Evolutionary conservation across 2,797 vertebrate species (phyloP).

Genomic region (Ambastaia sidthimunki): DNA sequence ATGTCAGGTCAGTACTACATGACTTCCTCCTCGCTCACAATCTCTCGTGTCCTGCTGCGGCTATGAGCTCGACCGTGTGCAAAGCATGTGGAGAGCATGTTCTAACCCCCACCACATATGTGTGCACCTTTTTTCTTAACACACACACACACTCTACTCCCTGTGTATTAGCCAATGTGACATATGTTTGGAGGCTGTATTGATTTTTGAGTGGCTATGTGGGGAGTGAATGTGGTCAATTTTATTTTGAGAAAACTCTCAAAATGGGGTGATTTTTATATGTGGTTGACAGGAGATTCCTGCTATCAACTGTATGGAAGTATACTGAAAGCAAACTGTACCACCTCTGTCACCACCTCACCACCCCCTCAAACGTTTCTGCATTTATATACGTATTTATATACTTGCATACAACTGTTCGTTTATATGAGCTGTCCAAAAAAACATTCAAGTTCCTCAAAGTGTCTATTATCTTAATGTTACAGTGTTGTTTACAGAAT

Average conservation of each 20-base stretch:
- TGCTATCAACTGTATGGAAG: neutral
- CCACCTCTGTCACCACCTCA: no score
- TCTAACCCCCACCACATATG: conserved; percentile 39
- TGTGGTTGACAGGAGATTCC: neutral
- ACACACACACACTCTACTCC: conserved; percentile 20
- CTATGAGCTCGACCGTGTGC: conserved; percentile 47
- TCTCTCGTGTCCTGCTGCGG: conserved; percentile 56
- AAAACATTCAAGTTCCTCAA: no score
- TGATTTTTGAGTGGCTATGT: conserved; percentile 21
- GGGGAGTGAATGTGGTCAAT: neutral
- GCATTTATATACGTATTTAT: no score
- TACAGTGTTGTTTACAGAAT: neutral
- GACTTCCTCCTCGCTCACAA: conserved; percentile 53
- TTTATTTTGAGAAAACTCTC: conserved; percentile 12
- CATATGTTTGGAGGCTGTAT: conserved; percentile 38
- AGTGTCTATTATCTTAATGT: neutral
- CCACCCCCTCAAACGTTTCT: no score
- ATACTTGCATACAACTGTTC: neutral
- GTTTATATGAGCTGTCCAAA: neutral
- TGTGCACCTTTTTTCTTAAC: conserved; percentile 36
- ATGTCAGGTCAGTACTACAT: conserved; percentile 62
- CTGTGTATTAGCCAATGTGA: conserved; percentile 31
- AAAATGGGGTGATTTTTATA: conserved; percentile 12
- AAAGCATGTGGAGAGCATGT: conserved; percentile 54
- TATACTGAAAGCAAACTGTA: neutral